phyloP scores from a whole-genome alignment of 2,113 vertebrate genomes.

The Fulica atra region DNA sequence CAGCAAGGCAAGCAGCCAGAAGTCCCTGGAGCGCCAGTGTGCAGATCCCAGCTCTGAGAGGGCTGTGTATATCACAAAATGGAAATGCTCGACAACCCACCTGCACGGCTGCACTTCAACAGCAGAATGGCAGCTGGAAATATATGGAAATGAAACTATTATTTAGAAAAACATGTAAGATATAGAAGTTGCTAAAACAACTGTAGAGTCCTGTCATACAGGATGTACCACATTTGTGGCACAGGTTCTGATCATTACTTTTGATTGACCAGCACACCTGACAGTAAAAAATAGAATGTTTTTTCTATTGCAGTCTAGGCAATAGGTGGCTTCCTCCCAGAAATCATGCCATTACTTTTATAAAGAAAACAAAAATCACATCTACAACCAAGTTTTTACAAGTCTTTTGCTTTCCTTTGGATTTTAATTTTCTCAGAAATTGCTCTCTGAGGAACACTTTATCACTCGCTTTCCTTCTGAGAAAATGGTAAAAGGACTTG shows the following conservation, averaged over 20 bases:
- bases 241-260: background rate
- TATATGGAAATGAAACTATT: background rate
- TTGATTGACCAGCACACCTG: background rate
- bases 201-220: background rate
- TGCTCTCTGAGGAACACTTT: background rate
- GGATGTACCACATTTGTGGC: background rate
- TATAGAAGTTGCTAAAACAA: background rate
- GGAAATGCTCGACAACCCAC: constrained; percentile 48
- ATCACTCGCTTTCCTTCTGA: background rate
- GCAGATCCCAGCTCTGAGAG: constrained; percentile 80
- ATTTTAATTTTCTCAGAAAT: background rate
- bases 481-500: background rate
- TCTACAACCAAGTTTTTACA: background rate
- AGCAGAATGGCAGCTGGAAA: constrained; percentile 48
- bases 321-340: background rate
- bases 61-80: constrained; percentile 69
- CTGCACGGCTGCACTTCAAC: background rate
- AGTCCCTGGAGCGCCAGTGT: constrained; percentile 73
- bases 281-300: background rate
- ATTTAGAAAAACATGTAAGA: rapidly evolving
- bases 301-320: background rate
- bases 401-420: background rate
- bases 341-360: background rate
- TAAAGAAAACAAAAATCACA: background rate
- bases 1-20: constrained; percentile 80